Conservation (phyloP, 2,888 invertebrate species). For the Sclerodermus sp. region DNA sequence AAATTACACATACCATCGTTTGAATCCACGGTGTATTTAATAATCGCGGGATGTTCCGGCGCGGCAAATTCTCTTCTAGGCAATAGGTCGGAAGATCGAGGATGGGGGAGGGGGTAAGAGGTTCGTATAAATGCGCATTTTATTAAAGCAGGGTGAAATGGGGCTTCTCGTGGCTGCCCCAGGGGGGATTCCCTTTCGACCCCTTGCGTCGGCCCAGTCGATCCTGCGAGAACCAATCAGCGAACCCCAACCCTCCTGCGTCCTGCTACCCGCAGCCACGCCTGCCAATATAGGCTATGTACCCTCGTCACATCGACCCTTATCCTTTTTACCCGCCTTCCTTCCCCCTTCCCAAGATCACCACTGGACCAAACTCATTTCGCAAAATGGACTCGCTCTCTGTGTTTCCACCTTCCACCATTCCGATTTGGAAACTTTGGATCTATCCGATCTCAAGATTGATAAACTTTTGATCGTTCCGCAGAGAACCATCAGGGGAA, state of each 20-base stretch:
- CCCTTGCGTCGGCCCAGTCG: conserved; percentile 31
- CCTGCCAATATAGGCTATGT: conserved; percentile 56
- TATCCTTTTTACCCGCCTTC: conserved; percentile 36
- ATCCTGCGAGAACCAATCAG: conserved; percentile 52
- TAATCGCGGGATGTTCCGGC: conserved; percentile 15
- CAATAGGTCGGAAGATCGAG: conserved; percentile 24
- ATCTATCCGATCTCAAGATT: too few species aligned
- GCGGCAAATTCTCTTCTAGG: conserved; percentile 32
- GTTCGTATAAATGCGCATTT: conserved; percentile 52
- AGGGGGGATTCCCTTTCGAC: conserved; percentile 32
- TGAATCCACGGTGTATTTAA: conserved; percentile 23
- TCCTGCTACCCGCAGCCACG: conserved; percentile 53
- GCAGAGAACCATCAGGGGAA: too few species aligned
- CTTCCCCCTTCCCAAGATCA: conserved; percentile 19
- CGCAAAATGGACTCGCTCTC: conserved; percentile 49
- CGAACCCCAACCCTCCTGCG: conserved; percentile 46
- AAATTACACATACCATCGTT: too few species aligned
- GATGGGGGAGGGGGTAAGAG: conserved; percentile 15
- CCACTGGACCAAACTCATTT: conserved; percentile 45
- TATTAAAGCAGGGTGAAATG: conserved; percentile 45
- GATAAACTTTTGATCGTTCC: too few species aligned
- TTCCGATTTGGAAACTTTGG: too few species aligned
- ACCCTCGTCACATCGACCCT: conserved; percentile 53
- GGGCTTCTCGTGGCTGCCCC: conserved; percentile 25
- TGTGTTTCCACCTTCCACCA: conserved; percentile 13